Evolutionary conservation across 2,113 vertebrate genomes (phyloP).

Genomic region (Tapirus terrestris): DNA sequence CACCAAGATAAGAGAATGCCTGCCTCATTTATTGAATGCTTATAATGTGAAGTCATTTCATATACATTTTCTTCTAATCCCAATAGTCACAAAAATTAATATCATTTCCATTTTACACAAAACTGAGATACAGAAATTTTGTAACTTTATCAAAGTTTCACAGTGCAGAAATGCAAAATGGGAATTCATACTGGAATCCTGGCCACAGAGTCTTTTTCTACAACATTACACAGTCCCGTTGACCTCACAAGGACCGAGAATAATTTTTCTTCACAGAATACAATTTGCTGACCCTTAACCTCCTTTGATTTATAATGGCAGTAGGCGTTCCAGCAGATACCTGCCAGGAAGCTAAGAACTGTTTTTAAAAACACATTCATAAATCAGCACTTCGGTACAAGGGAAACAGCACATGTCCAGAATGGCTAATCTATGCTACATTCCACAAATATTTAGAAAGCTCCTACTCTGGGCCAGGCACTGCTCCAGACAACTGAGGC

Average conservation of each 20-base stretch:
- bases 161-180: not conserved
- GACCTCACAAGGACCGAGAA: not conserved
- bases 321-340: not conserved
- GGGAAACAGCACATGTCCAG: not conserved
- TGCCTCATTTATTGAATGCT: not conserved
- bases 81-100: not conserved
- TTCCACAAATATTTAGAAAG: not conserved
- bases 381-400: not conserved
- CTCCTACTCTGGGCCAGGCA: not conserved
- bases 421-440: not conserved
- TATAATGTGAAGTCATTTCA: not conserved
- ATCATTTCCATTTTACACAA: not conserved
- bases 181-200: not conserved
- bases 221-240: not conserved
- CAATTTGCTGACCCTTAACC: not conserved
- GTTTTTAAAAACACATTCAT: not conserved
- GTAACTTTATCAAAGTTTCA: not conserved
- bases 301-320: not conserved
- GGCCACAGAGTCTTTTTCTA: not conserved
- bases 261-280: not conserved
- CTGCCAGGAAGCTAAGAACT: not conserved
- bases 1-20: not conserved
- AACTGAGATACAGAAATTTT: not conserved
- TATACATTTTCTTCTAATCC: not conserved
- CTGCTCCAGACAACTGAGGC: too few relatives aligned